phyloP scores from a whole-genome alignment of 1,140 invertebrate genomes.

The Wiebesia pumilae region DNA sequence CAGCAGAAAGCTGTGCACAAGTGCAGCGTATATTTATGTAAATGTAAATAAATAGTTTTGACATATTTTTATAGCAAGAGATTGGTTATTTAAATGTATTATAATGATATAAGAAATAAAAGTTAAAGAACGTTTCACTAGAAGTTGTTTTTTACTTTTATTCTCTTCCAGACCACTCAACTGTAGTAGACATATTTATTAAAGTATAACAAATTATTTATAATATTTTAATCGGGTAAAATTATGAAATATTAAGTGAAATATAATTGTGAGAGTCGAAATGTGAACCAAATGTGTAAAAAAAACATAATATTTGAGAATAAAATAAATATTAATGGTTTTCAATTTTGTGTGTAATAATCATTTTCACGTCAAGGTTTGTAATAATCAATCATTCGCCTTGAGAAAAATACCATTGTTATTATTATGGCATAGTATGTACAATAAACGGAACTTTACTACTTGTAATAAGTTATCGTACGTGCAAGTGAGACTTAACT shows the following conservation, averaged over 20 bases:
- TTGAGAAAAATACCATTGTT: too few species aligned
- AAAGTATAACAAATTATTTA: neutral
- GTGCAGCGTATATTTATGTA: conserved; percentile 65
- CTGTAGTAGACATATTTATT: neutral
- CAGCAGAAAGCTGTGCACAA: conserved; percentile 61
- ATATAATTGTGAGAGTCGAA: neutral
- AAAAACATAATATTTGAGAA: neutral
- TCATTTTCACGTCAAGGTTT: too few species aligned
- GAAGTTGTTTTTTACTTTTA: neutral
- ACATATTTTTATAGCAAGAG: conserved; percentile 29
- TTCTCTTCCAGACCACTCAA: neutral
- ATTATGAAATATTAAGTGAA: neutral
- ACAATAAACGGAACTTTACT: too few species aligned
- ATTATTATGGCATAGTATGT: too few species aligned
- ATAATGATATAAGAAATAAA: conserved; percentile 33
- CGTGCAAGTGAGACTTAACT: too few species aligned
- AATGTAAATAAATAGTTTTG: conserved; percentile 34
- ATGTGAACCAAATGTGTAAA: neutral
- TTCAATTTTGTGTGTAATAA: too few species aligned
- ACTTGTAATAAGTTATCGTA: too few species aligned
- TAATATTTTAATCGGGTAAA: neutral
- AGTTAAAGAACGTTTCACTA: neutral
- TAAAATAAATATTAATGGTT: too few species aligned
- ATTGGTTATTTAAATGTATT: conserved; percentile 17
- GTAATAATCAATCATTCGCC: too few species aligned